These are phyloP conservation scores for Pachypsylla venusta DNA, from an alignment of 1,140 invertebrate species.

Conservation along the genomic window DNA sequence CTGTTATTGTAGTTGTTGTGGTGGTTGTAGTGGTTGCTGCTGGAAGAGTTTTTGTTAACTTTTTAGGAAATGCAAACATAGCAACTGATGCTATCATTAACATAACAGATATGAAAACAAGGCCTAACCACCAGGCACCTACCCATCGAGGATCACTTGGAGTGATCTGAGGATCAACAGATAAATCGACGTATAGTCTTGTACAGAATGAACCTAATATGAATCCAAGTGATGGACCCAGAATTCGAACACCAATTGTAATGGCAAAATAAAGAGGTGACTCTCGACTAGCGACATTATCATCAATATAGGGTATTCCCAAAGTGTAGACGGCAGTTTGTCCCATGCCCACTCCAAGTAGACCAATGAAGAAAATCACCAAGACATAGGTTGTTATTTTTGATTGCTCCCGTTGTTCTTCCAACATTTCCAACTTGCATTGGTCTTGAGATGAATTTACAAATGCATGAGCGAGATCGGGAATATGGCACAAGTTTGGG, in stretches of 20 bases:
- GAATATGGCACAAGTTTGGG: slow-evolving; percentile 20
- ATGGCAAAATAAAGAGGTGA: slow-evolving; percentile 89
- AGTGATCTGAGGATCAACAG: slow-evolving; percentile 53
- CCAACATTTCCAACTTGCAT: slow-evolving; percentile 40
- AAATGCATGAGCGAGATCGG: not conserved
- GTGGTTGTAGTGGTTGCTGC: not conserved
- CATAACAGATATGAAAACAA: slow-evolving; percentile 62
- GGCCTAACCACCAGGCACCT: slow-evolving; percentile 79
- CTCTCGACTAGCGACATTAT: slow-evolving; percentile 80
- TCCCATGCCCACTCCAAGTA: slow-evolving; percentile 79
- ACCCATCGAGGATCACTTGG: slow-evolving; percentile 79
- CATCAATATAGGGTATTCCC: slow-evolving; percentile 88
- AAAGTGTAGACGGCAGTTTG: slow-evolving; percentile 84
- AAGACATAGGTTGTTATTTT: slow-evolving; percentile 62
- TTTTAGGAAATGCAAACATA: slow-evolving; percentile 78
- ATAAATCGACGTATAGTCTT: slow-evolving; percentile 66
- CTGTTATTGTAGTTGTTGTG: no score
- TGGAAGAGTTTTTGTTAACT: slow-evolving; percentile 37
- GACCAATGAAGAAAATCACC: slow-evolving; percentile 69
- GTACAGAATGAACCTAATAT: slow-evolving; percentile 82
- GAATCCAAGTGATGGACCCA: slow-evolving; percentile 80
- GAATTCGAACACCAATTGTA: slow-evolving; percentile 77
- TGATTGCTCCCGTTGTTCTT: slow-evolving; percentile 46
- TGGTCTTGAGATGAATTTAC: slow-evolving; percentile 20
- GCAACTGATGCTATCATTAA: slow-evolving; percentile 61